These are phyloP conservation scores for Esox masquinongy DNA, from an alignment of 2,797 vertebrate species.

Conservation along the genomic window DNA sequence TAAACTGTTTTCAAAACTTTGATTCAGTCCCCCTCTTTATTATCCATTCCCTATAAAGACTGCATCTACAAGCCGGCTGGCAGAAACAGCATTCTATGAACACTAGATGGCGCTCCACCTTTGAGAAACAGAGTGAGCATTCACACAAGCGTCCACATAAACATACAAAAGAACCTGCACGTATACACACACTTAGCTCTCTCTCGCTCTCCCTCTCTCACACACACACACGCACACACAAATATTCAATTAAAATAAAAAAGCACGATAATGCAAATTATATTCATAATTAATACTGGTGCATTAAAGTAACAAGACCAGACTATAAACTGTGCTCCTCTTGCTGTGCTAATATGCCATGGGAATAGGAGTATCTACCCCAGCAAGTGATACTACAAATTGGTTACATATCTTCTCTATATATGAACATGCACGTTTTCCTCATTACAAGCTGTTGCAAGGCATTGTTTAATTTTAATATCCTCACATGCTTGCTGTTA, in stretches of 20 bases:
- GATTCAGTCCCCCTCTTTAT: constrained; percentile 30
- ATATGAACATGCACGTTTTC: not conserved
- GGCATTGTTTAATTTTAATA: not conserved
- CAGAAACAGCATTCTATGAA: constrained; percentile 22
- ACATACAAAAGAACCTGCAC: constrained; percentile 4
- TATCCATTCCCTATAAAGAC: constrained; percentile 42
- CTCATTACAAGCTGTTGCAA: not conserved
- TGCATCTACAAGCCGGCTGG: constrained; percentile 14
- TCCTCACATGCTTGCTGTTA: not conserved
- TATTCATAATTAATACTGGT: constrained; percentile 18
- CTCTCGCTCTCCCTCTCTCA: not conserved
- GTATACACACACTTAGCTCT: not conserved
- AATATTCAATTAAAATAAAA: constrained; percentile 16
- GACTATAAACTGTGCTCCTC: not conserved
- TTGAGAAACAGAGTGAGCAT: constrained; percentile 17
- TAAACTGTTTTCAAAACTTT: constrained; percentile 28
- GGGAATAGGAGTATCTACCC: not conserved
- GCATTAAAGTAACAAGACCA: constrained; percentile 1
- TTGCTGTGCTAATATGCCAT: constrained; percentile 10
- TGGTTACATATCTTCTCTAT: not conserved
- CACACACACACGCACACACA: not conserved
- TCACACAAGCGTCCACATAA: not conserved
- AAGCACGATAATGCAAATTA: constrained; percentile 18
- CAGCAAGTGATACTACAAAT: constrained; percentile 7
- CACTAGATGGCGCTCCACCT: constrained; percentile 69